A percentile compares a stretch with the other conserved stretches of the same genome.
Evolutionary conservation across 2,888 invertebrate genomes (phyloP).

Genomic region (Epinotia bilunana): DNA sequence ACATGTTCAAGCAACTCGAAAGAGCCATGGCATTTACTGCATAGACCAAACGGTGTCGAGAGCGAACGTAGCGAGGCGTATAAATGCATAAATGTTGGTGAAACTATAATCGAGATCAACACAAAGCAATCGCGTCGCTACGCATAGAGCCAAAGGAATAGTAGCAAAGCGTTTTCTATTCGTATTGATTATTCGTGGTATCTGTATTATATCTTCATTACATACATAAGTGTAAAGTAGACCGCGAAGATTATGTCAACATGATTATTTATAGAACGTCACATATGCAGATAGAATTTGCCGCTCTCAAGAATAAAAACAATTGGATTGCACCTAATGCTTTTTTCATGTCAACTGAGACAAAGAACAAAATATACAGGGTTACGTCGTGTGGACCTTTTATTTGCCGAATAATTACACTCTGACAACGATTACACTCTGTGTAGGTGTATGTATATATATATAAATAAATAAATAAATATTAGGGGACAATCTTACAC

Average conservation of each 20-base stretch:
- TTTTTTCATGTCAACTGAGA: conserved; percentile 1
- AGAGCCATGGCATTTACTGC: conserved; percentile 54
- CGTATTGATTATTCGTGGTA: background rate
- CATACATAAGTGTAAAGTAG: conserved; percentile 10
- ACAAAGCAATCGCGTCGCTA: conserved; percentile 63
- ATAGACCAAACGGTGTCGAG: conserved; percentile 48
- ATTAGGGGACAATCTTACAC: too few species aligned
- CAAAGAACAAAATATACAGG: background rate
- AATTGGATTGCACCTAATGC: background rate
- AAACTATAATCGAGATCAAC: conserved; percentile 71
- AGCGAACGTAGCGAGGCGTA: conserved; percentile 54
- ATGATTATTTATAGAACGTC: conserved; percentile 11
- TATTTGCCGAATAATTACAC: too few species aligned
- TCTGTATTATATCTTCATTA: background rate
- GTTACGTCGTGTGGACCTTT: too few species aligned
- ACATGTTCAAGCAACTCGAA: conserved; percentile 46
- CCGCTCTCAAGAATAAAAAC: conserved; percentile 15
- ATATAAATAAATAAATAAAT: too few species aligned
- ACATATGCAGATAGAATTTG: conserved; percentile 7
- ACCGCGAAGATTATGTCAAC: conserved; percentile 19
- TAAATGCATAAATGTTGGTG: conserved; percentile 60
- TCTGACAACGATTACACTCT: too few species aligned
- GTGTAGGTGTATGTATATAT: too few species aligned
- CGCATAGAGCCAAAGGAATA: conserved; percentile 64
- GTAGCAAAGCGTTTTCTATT: conserved; percentile 64